Conservation (phyloP, 2,797 vertebrate species). For the Brotula barbata region DNA sequence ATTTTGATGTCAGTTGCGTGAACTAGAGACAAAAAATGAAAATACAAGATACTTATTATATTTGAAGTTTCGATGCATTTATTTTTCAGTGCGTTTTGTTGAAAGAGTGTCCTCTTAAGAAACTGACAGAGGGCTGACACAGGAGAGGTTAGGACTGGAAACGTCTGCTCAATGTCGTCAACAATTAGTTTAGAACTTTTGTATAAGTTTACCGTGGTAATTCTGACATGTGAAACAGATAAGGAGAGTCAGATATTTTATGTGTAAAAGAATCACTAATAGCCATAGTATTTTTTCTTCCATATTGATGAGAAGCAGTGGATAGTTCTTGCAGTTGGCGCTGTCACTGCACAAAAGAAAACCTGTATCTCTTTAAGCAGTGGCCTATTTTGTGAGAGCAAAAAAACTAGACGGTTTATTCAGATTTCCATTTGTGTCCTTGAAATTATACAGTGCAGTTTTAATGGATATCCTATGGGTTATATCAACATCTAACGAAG, state of each 20-base stretch:
- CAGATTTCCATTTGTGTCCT: neutral
- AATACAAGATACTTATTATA: conserved; percentile 67
- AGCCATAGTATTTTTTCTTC: conserved; percentile 32
- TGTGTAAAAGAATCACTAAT: conserved; percentile 50
- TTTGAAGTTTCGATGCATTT: conserved; percentile 70
- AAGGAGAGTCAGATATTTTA: conserved; percentile 25
- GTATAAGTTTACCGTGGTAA: conserved; percentile 51
- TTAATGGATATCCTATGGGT: conserved; percentile 23
- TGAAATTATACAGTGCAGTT: conserved; percentile 15
- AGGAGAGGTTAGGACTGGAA: conserved; percentile 22
- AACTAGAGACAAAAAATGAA: conserved; percentile 34
- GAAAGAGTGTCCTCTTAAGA: conserved; percentile 39
- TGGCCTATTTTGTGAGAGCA: conserved; percentile 50
- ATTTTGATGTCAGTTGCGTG: conserved; percentile 61
- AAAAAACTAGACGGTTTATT: conserved; percentile 44
- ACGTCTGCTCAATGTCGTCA: conserved; percentile 59
- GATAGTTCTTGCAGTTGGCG: conserved; percentile 21
- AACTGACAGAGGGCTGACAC: conserved; percentile 40
- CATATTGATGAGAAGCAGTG: conserved; percentile 8
- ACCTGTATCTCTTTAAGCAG: conserved; percentile 46
- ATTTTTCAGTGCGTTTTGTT: conserved; percentile 69
- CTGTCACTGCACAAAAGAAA: conserved; percentile 20
- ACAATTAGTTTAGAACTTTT: conserved; percentile 50
- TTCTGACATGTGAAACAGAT: conserved; percentile 23
- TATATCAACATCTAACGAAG: neutral